Percentiles rank a stretch among this genome's conserved stretches.
Evolutionary conservation across 2,888 invertebrate species (phyloP).

Genomic region (Leptogaster cylindrica): DNA sequence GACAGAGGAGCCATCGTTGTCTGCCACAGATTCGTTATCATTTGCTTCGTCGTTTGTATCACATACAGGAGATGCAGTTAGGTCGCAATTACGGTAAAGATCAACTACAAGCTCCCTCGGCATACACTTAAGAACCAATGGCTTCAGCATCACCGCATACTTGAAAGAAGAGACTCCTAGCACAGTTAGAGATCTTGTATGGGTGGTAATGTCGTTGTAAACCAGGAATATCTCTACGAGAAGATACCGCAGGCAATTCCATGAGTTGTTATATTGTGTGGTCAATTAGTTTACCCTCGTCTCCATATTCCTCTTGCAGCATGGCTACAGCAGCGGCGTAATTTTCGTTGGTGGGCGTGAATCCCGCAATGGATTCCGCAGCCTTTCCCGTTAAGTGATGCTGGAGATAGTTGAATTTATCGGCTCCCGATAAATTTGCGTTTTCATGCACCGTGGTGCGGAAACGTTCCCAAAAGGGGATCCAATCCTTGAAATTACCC

Average conservation of each 20-base stretch:
- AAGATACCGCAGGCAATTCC: background rate
- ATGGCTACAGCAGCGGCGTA: background rate
- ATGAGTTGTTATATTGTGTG: background rate
- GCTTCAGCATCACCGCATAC: background rate
- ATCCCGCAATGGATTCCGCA: background rate
- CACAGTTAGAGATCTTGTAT: too few relatives aligned
- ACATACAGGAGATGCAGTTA: too few relatives aligned
- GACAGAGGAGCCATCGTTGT: background rate
- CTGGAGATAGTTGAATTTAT: background rate
- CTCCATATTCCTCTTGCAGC: slow-evolving; percentile 3
- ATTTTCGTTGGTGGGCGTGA: background rate
- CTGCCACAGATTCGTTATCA: background rate
- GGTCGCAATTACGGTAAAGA: background rate
- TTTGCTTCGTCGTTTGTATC: too few relatives aligned
- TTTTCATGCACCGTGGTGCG: background rate
- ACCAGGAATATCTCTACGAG: background rate
- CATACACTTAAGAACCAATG: background rate
- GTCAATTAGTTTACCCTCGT: background rate
- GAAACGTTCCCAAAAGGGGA: too few relatives aligned
- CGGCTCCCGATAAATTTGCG: background rate
- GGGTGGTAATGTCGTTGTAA: background rate
- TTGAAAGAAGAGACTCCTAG: background rate
- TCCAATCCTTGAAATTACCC: too few relatives aligned
- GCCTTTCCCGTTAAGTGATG: background rate
- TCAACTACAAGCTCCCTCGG: background rate